Percentiles rank a stretch among this genome's conserved stretches.
Conservation (phyloP, 2,113 vertebrate species). For the Cervus canadensis region DNA sequence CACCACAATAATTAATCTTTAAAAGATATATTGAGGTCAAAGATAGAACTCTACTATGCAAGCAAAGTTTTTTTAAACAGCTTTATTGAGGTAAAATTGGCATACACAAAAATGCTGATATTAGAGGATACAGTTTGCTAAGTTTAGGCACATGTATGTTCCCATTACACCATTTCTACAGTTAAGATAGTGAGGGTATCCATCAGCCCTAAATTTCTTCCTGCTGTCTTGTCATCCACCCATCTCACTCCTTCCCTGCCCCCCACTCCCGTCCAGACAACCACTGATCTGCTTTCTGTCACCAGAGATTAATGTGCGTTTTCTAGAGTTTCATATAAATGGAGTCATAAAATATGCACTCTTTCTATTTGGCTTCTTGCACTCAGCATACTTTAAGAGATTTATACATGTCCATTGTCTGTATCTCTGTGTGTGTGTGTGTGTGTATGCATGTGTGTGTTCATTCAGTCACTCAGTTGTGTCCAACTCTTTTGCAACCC, state of each 20-base stretch:
- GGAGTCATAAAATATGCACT: neutral
- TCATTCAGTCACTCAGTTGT: neutral
- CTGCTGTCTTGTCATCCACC: neutral
- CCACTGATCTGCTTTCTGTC: neutral
- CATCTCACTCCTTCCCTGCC: neutral
- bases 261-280: neutral
- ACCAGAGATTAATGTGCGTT: neutral
- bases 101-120: neutral
- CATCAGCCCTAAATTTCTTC: neutral
- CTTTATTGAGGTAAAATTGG: neutral
- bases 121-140: neutral
- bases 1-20: neutral
- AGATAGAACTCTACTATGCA: neutral
- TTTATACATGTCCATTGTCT: neutral
- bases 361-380: neutral
- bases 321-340: neutral
- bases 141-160: neutral
- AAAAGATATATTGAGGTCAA: neutral
- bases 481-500: neutral
- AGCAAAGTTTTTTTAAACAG: neutral
- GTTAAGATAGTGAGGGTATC: neutral
- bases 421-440: neutral
- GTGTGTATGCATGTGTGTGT: neutral
- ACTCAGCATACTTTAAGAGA: neutral
- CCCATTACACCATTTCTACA: neutral